Evolutionary conservation across 2,113 vertebrate genomes (phyloP), one percentile per base, ranked within the genome.

Genomic region (Oncorhynchus masou): DNA sequence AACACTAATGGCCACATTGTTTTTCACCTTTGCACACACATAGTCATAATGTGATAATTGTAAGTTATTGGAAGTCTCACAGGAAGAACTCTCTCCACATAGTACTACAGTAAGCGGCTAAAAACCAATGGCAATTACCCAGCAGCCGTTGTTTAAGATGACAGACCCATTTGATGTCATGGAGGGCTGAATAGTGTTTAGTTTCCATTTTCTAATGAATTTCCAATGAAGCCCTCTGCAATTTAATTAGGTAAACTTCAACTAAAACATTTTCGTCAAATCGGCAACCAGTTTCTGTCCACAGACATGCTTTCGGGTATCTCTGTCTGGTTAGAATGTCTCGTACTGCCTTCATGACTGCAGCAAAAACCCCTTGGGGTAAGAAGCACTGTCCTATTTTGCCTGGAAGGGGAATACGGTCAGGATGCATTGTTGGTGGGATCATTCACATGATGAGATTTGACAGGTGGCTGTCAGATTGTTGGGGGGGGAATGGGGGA

Each of bases 21-120:
- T 77, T 45, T 45, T 83, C 74, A 80, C 88, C 90, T 83, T 92
- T 90, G 92, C 93, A 88, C 92, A 91, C 93, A 45, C 9, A 11
- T 45, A 90, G 90, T 92, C 93, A 94, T 94, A 91, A 93, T 93
- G 90, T 94, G 93, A 94, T 94, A 94, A 93, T 91, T 94, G 90
- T 93, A 93, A 93, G 39, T 45, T 45, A 45, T 45, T 45, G 39
- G 39, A 45, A 11, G 89, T 94, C 91, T 90, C 89, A 82, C 87
- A 92, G 93, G 93, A 91, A 91, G 86, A 90, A 82, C 89, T 89
- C 79, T 85, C 80, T 84, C 51, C 1, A 54, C 16, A 54, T 72
- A 74, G 64, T 82, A 81, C 80, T 84, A 59, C 73, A 82, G 74
- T 83, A 39, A 74, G 78, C 74, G 75, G n/a, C 16, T 19, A 72